Evolutionary conservation across 2,888 invertebrate species (phyloP), one percentile per base, ranked within the genome.

Genomic region (Acleris holmiana): DNA sequence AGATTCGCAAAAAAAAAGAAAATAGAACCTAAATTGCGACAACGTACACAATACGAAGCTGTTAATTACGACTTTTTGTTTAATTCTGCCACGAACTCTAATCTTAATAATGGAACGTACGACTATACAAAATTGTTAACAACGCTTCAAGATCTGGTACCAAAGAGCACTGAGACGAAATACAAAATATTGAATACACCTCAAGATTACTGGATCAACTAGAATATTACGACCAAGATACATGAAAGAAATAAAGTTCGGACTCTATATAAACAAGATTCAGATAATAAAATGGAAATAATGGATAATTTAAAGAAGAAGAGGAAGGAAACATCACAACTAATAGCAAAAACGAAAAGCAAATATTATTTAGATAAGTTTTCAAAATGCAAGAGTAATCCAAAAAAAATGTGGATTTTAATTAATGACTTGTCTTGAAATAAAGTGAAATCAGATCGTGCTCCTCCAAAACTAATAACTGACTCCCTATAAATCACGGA

Each of bases 391-490:
- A n/a, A 13, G 15, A 67, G 46, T 25, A 67, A 70, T 35, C 71
- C 69, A 2, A 67, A 67, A 41, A 69, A 71, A 61, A 68, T 71
- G n/a, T n/a, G 72, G 70, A 46, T 49, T 4, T 18, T 72, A 2
- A 69, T 72, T 1, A 70, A 69, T n/a, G 13, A 40, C 8, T 25
- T 66, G 13, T 15, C 65, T 17, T 40, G 15, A 4, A 67, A 67
- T 21, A 67, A 41, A 41, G 41, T 41, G 13, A 41, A 41, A n/a
- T 2, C n/a, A 13, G 41, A 41, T 41, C 41, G 41, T 41, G 41
- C 41, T 41, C 41, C 41, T n/a, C 41, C 41, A 41, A 41, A 41
- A 41, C 41, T 41, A 2, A 41, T 41, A n/a, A 6, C 15, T 13
- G 3, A n/a, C n/a, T 41, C n/a, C 15, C 5, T 1, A n/a, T 8